Conservation (phyloP, 1,140 invertebrate species). For the Drosophila pectinifera region DNA sequence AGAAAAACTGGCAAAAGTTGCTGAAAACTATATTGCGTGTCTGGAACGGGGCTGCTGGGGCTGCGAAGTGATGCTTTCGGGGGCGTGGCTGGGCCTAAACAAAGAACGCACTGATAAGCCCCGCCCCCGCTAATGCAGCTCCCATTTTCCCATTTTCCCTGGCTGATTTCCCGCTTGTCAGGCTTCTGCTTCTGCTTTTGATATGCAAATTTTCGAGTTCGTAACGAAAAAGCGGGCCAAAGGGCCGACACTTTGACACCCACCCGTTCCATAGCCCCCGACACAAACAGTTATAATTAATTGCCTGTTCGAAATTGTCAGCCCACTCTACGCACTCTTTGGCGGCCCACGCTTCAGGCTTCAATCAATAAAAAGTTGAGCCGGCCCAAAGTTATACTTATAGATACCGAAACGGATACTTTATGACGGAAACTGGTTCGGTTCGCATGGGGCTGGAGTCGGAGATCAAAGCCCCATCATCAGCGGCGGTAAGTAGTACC, state of each 20-base stretch:
- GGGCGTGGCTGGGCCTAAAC: constrained; percentile 44
- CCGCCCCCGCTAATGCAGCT: constrained; percentile 24
- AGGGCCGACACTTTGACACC: constrained; percentile 59
- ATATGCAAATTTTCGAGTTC: constrained; percentile 68
- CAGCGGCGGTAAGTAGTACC: constrained; percentile 46
- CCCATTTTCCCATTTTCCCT: constrained; percentile 3
- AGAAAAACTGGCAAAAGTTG: constrained; percentile 38
- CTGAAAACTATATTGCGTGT: constrained; percentile 57
- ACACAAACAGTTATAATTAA: constrained; percentile 79
- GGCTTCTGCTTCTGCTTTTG: constrained; percentile 51
- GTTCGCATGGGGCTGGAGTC: constrained; percentile 43
- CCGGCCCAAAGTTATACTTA: constrained; percentile 52
- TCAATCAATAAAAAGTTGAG: constrained; percentile 63
- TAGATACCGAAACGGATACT: constrained; percentile 61
- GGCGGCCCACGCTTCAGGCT: constrained; percentile 51
- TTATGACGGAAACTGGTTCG: constrained; percentile 73
- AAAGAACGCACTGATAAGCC: constrained; percentile 76
- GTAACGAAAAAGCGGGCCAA: constrained; percentile 37
- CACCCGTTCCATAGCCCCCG: constrained; percentile 48
- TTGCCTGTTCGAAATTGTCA: constrained; percentile 75
- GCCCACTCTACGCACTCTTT: constrained; percentile 53
- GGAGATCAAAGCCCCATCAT: constrained; percentile 79
- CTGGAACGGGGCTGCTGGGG: neutral
- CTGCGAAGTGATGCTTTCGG: neutral
- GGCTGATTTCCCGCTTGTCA: neutral